Conservation (phyloP, 2,888 invertebrate genomes). For the Druceiella hillmani region DNA sequence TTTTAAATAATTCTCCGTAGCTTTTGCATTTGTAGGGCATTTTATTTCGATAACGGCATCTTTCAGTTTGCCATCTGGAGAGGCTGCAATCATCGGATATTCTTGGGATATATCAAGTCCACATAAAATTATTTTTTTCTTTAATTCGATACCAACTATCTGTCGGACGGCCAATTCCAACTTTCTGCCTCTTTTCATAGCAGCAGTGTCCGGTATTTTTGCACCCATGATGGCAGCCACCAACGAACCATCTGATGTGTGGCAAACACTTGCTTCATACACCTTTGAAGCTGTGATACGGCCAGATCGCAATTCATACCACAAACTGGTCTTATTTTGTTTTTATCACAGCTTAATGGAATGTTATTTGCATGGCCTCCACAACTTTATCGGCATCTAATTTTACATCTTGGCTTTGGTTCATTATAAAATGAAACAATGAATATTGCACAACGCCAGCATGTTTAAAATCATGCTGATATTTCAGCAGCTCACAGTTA, state of each 20-base stretch:
- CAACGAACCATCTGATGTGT: constrained; percentile 9
- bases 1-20: no score
- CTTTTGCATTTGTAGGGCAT: no score
- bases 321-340: constrained; percentile 8
- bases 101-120: constrained; percentile 2
- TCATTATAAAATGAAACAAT: constrained; percentile 3
- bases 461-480: constrained; percentile 7
- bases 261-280: constrained; percentile 7
- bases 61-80: constrained; percentile 6
- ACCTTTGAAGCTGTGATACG: constrained; percentile 9
- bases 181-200: constrained; percentile 10
- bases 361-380: not conserved
- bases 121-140: constrained; percentile 1
- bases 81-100: constrained; percentile 4
- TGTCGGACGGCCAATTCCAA: constrained; percentile 6
- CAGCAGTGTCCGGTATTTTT: constrained; percentile 9
- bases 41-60: constrained; percentile 1
- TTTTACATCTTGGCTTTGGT: constrained; percentile 5
- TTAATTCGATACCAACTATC: not conserved
- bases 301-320: constrained; percentile 7
- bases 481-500: constrained; percentile 11
- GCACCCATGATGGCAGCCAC: constrained; percentile 8
- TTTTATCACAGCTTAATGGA: constrained; percentile 4
- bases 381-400: constrained; percentile 5
- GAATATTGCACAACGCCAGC: constrained; percentile 1